These are phyloP conservation scores for Leontocebus nigricollis DNA, from an alignment of 2,797 vertebrate genomes.

Conservation along the genomic window DNA sequence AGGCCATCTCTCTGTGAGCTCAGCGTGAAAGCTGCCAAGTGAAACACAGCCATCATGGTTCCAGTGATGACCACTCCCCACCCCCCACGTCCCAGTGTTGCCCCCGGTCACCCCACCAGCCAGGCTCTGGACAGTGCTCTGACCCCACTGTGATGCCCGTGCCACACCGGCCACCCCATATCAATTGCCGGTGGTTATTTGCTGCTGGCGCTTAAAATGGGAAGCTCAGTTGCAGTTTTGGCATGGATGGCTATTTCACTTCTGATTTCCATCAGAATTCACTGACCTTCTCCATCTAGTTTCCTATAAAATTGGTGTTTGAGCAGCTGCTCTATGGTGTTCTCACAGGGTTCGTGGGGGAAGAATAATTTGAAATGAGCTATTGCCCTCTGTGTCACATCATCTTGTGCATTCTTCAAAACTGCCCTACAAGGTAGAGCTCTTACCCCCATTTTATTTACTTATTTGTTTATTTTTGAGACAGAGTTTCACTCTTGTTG, in stretches of 20 bases:
- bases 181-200: not conserved
- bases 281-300: not conserved
- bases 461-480: not conserved
- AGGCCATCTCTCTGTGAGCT: not conserved
- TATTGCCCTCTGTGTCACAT: not conserved
- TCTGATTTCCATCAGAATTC: not conserved
- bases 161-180: not conserved
- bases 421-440: not conserved
- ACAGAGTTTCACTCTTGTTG: not conserved
- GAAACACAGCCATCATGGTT: not conserved
- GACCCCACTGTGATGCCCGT: not conserved
- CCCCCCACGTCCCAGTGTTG: fast-evolving
- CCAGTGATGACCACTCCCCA: not conserved
- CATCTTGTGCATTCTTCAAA: not conserved
- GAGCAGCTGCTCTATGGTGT: fast-evolving
- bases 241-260: not conserved
- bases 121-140: not conserved
- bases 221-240: not conserved
- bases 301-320: not conserved
- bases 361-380: fast-evolving
- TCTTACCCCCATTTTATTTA: not conserved
- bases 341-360: fast-evolving
- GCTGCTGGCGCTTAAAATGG: not conserved
- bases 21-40: not conserved
- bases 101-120: fast-evolving